Base-by-base conservation (phyloP, 2,888 invertebrate genomes). In the Drosophila parthenogenetica region DNA sequence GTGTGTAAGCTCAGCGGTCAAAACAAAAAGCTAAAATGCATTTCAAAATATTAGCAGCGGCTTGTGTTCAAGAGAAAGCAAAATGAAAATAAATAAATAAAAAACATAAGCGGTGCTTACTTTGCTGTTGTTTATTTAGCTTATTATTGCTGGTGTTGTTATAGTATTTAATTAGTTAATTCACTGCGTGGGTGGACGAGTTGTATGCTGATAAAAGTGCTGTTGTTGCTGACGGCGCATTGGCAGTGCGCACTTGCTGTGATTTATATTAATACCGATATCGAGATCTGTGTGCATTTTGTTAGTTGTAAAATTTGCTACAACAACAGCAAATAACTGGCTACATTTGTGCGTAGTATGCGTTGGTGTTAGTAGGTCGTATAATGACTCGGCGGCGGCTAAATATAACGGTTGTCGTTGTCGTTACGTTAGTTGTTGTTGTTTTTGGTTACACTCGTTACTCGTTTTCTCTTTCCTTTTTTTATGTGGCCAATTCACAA, bases 141-240 rank as follows among this genome's bases (percentile, higher is more conserved):
- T 29, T 70, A 54, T 53, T 63, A 60, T 69, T 61, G 60, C 69
- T 77, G 64, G 67, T 75, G 68, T 68, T 73, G 40, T 61, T 65
- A 50, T 69, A 35, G 17, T 49, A 49, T 17, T 49, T 32, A 54
- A 7, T 64, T 73, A 49, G 46, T 64, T 64, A 62, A 71, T 77
- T 85, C 80, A 77, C 80, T 78, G 84, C 86, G 85, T 87, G 71
- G 88, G 88, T 82, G 85, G 86, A 70, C 88, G 88, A 74, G 88
- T 82, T 73, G 83, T 79, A 79, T 85, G 84, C 75, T 81, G 77
- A 75, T 79, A 85, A 78, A 68, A 76, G 76, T 86, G 83, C 81
- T 79, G 82, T 64, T 79, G 82, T 60, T 82, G 85, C 61, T 81
- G 79, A 48, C 65, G 69, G 63, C 70, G 74, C 77, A 77, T 68